phyloP scores from a whole-genome alignment of 2,888 invertebrate genomes.

The Idaea straminata region DNA sequence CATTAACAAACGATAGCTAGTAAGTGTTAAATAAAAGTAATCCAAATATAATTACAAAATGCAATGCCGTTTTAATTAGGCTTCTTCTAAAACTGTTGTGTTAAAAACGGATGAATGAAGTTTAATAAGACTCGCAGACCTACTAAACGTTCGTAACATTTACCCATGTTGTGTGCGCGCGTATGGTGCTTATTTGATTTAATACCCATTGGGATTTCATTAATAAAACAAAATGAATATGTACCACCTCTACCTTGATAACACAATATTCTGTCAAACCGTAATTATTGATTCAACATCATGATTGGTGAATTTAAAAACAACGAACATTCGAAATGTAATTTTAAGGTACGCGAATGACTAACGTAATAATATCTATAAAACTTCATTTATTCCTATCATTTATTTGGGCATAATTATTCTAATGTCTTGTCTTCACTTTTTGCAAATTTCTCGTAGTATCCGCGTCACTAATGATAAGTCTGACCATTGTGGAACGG shows the following conservation, averaged over 20 bases:
- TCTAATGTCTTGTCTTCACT: slow-evolving; percentile 13
- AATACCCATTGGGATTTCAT: slow-evolving; percentile 2
- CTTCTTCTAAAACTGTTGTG: slow-evolving; percentile 53
- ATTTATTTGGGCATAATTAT: slow-evolving; percentile 22
- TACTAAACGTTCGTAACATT: slow-evolving; percentile 12
- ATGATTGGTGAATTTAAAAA: slow-evolving; percentile 54
- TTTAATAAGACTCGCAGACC: slow-evolving; percentile 17
- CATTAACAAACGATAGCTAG: slow-evolving; percentile 76
- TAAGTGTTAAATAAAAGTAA: slow-evolving; percentile 79
- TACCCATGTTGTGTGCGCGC: slow-evolving; percentile 12
- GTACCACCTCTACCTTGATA: slow-evolving; percentile 15
- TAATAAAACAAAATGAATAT: not conserved
- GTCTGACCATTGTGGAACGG: slow-evolving; percentile 12
- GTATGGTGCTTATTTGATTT: slow-evolving; percentile 8
- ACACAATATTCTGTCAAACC: slow-evolving; percentile 3
- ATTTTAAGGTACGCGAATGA: slow-evolving; percentile 40
- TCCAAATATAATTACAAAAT: slow-evolving; percentile 49
- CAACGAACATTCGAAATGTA: slow-evolving; percentile 66
- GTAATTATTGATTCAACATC: slow-evolving; percentile 10
- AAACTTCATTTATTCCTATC: slow-evolving; percentile 26
- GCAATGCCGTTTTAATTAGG: slow-evolving; percentile 60
- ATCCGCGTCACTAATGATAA: slow-evolving; percentile 23
- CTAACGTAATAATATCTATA: slow-evolving; percentile 19
- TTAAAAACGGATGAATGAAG: slow-evolving; percentile 29
- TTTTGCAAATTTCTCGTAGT: slow-evolving; percentile 16